Evolutionary conservation across 2,888 invertebrate genomes (phyloP), one percentile per base, ranked within the genome.

Genomic region (Thereva nobilitata): DNA sequence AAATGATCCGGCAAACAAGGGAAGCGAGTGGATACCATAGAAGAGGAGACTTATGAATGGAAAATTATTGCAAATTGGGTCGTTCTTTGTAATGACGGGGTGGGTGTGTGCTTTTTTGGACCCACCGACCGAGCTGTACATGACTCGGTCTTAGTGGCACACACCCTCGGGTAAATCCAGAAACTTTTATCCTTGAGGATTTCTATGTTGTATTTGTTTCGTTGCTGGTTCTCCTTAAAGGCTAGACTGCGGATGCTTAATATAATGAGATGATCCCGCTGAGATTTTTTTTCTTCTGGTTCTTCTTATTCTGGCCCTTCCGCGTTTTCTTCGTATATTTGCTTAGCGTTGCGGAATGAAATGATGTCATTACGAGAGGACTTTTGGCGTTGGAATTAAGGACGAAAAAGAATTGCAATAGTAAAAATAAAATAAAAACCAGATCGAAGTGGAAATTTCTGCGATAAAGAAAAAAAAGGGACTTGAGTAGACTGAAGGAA

Each of bases 61-160:
- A 64, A 64, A 64, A 64, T 64, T 64, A 64, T 64, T 64, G 64
- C 64, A 64, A 64, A 64, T 64, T 64, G 64, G 64, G 64, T 64
- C 53, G 44, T 64, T 61, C 41, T 41, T 49, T 47, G 61, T 50
- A 61, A 61, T 50, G 50, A 50, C 49, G 57, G 61, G 50, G 23
- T 23, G 23, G 23, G 23, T 2, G 23, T 23, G 23, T 23, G 23
- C 23, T 23, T 23, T 23, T 23, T 23, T 23, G 23, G 23, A 23
- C 23, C 2, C 23, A 23, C 23, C 23, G n/a, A n/a, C n/a, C 23
- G 23, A 1, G 23, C 23, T 23, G 23, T 23, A 23, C 23, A 2
- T 23, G n/a, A n/a, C n/a, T 10, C 8, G 23, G 49, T 10, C 35
- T 9, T 49, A 3, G 37, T 50, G 12, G 23, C 35, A 37, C 50